Evolutionary conservation across 2,113 vertebrate species (phyloP).

Genomic region (Tinamus guttatus): DNA sequence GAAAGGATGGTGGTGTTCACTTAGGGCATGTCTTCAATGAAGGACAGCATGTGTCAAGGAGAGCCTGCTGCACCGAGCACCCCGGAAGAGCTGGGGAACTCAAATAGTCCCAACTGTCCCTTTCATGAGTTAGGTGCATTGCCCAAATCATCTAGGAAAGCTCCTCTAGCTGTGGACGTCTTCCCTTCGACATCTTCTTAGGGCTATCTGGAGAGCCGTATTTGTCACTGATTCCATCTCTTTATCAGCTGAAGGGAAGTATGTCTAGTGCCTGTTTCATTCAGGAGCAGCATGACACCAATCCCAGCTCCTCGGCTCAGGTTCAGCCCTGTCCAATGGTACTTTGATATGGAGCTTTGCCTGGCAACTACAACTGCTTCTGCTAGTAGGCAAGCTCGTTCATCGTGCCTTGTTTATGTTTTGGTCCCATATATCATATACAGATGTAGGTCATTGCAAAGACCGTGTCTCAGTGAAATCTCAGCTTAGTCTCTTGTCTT

Average conservation of each 20-base stretch:
- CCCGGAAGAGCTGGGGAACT: neutral
- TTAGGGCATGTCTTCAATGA: neutral
- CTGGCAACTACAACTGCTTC: neutral
- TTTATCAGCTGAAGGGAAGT: neutral
- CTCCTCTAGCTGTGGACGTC: neutral
- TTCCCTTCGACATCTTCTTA: neutral
- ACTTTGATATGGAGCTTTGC: neutral
- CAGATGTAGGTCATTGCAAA: neutral
- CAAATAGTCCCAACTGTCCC: neutral
- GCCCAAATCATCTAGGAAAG: neutral
- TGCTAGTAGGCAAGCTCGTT: neutral
- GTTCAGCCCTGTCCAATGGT: accelerated
- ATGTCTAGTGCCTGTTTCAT: neutral
- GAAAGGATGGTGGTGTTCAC: neutral
- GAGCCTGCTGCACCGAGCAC: neutral
- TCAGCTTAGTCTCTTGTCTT: neutral
- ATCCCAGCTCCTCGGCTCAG: neutral
- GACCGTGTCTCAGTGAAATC: neutral
- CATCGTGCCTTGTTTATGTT: neutral
- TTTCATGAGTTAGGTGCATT: neutral
- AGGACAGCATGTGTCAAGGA: neutral
- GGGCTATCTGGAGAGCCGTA: neutral
- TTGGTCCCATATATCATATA: neutral
- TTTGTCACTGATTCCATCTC: neutral
- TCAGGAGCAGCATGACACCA: neutral